These are phyloP conservation scores for Sebastolobus alascanus DNA, from an alignment of 2,797 vertebrate species.

Conservation along the genomic window DNA sequence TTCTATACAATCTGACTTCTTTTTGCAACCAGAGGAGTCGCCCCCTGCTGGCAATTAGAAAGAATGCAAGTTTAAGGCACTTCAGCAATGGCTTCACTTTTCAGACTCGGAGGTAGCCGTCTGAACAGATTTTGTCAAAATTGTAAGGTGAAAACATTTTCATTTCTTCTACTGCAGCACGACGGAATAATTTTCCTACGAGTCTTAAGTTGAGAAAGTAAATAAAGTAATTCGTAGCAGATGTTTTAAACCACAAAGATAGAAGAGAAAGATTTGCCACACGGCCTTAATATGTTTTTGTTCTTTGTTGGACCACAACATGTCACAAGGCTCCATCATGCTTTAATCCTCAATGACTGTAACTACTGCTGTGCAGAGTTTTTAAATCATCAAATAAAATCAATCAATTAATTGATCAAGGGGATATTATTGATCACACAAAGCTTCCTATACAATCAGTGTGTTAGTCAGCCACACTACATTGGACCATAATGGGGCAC, in stretches of 20 bases:
- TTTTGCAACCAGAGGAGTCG: too few relatives aligned
- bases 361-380: background rate
- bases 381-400: background rate
- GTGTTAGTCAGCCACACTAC: background rate
- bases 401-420: background rate
- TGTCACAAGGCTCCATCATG: background rate
- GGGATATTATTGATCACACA: conserved; percentile 3
- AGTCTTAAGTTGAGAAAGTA: background rate
- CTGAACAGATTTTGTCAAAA: too few relatives aligned
- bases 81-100: too few relatives aligned
- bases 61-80: too few relatives aligned
- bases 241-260: background rate
- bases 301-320: background rate
- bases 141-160: too few relatives aligned
- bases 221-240: background rate
- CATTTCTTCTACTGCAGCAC: too few relatives aligned
- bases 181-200: background rate
- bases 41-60: too few relatives aligned
- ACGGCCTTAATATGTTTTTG: background rate
- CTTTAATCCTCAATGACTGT: background rate
- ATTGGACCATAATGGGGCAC: background rate
- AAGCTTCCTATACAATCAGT: background rate
- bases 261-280: background rate
- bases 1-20: too few relatives aligned
- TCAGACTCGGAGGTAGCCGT: too few relatives aligned